phyloP scores from a whole-genome alignment of 2,113 vertebrate species.

The Oryzias celebensis region DNA sequence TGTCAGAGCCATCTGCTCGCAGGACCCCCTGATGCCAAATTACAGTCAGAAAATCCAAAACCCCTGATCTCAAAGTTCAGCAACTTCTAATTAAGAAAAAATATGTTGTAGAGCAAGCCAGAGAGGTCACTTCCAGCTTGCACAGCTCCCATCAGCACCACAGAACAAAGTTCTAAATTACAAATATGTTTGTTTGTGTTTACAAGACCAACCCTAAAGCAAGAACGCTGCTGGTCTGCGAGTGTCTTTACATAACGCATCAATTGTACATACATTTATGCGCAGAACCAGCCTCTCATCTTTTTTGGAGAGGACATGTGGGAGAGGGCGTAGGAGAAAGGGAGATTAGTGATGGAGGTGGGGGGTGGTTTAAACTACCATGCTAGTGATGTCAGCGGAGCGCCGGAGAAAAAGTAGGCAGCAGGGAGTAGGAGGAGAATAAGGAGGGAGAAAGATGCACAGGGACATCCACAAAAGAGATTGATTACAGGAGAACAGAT shows the following conservation, averaged over 20 bases:
- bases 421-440: constrained; percentile 41
- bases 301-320: constrained; percentile 69
- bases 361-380: constrained; percentile 47
- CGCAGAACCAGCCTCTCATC: constrained; percentile 44
- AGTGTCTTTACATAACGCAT: constrained; percentile 68
- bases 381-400: constrained; percentile 56
- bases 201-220: constrained; percentile 19
- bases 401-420: constrained; percentile 56
- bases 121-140: not conserved
- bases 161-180: constrained; percentile 13
- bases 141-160: not conserved
- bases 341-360: constrained; percentile 56
- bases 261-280: constrained; percentile 47
- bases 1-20: constrained; percentile 80
- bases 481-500: constrained; percentile 54
- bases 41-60: constrained; percentile 47
- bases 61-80: constrained; percentile 54
- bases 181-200: constrained; percentile 21
- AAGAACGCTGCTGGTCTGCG: constrained; percentile 32
- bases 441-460: constrained; percentile 11
- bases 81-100: constrained; percentile 53
- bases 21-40: constrained; percentile 66
- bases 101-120: not conserved
- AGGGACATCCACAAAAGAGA: constrained; percentile 59
- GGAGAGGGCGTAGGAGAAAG: constrained; percentile 69